Evolutionary conservation across 2,113 vertebrate genomes (phyloP).

Genomic region (Oophaga pumilio): DNA sequence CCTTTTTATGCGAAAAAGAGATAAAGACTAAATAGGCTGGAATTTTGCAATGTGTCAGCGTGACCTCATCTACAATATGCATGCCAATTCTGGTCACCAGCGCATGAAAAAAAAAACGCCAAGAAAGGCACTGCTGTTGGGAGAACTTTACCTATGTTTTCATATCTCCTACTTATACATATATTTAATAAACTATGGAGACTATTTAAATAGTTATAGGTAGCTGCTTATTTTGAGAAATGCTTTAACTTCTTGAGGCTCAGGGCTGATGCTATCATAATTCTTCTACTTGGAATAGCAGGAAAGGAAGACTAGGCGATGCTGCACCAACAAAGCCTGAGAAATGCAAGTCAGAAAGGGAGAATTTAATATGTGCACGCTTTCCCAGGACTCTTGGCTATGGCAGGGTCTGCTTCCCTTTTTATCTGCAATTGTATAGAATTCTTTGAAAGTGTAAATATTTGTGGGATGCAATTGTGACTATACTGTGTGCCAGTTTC

Average conservation of each 20-base stretch:
- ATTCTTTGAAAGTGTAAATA: slow-evolving; percentile 40
- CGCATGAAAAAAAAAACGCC: background rate
- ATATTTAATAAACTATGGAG: background rate
- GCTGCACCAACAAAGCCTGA: background rate
- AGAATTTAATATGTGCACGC: slow-evolving; percentile 16
- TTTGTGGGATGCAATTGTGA: slow-evolving; percentile 35
- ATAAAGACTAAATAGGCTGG: too few relatives aligned
- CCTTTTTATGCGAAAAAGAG: too few relatives aligned
- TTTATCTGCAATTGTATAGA: slow-evolving; percentile 34
- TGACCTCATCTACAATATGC: background rate
- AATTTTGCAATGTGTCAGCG: background rate
- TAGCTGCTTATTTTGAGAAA: background rate
- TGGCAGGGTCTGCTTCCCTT: slow-evolving; percentile 2
- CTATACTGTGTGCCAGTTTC: slow-evolving; percentile 21
- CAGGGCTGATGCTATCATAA: background rate
- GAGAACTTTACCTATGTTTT: background rate
- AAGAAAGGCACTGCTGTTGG: background rate
- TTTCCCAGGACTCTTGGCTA: slow-evolving; percentile 18
- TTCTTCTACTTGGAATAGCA: background rate
- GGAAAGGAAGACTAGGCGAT: background rate
- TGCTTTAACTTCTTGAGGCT: background rate
- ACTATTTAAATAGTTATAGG: background rate
- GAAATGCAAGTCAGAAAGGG: slow-evolving; percentile 6
- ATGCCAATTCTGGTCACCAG: background rate
- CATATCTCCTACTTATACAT: background rate